phyloP scores from a whole-genome alignment of 2,888 invertebrate genomes.

The Tipula unca region DNA sequence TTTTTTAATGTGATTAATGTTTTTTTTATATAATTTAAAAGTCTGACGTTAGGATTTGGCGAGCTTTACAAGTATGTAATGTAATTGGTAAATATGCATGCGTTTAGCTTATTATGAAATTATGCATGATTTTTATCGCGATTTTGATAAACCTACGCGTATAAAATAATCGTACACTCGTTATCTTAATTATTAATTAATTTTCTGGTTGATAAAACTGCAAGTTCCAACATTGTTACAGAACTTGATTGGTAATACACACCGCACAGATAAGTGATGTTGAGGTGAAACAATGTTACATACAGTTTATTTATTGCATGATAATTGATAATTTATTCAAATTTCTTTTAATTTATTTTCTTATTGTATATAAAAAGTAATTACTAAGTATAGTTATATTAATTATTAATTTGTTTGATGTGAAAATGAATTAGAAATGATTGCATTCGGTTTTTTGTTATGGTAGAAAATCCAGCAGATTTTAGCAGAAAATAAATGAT shows the following conservation, averaged over 20 bases:
- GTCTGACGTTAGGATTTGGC: constrained; percentile 69
- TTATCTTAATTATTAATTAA: constrained; percentile 2
- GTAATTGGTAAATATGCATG: background rate
- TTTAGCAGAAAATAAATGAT: no score
- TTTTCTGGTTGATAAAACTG: background rate
- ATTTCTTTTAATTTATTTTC: background rate
- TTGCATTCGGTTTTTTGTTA: background rate
- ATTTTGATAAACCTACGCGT: background rate
- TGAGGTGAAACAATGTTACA: background rate
- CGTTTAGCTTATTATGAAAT: background rate
- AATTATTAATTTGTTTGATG: background rate
- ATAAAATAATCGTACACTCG: background rate
- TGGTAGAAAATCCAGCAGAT: no score
- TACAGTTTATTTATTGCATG: background rate
- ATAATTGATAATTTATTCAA: background rate
- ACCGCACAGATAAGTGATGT: background rate
- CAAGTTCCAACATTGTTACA: background rate
- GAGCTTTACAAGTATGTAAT: constrained; percentile 67
- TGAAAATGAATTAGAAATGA: background rate
- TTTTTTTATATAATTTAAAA: constrained; percentile 32
- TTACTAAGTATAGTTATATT: background rate
- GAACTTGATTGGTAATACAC: background rate
- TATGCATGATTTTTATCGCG: background rate
- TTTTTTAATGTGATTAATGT: background rate
- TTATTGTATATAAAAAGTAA: background rate